phyloP scores from a whole-genome alignment of 2,113 vertebrate species.

The Erythrocercus mccallii region DNA sequence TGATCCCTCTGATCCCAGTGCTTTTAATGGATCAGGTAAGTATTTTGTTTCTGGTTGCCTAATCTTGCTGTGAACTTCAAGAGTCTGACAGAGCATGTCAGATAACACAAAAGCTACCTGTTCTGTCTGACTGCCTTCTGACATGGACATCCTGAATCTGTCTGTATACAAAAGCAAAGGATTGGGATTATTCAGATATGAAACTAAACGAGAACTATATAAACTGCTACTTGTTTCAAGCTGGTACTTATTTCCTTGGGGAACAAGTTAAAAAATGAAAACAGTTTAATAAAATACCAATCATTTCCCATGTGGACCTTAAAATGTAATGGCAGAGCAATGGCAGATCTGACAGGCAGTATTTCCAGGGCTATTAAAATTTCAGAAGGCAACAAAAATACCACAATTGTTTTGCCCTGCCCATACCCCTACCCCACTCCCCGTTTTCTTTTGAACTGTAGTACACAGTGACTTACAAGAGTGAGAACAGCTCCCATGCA shows the following conservation, averaged over 20 bases:
- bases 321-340: neutral
- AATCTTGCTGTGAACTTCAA: neutral
- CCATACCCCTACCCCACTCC: rapidly evolving
- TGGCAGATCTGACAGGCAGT: neutral
- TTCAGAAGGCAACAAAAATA: neutral
- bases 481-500: neutral
- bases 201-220: neutral
- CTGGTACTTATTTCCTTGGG: neutral
- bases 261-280: neutral
- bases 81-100: neutral
- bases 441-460: neutral
- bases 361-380: neutral
- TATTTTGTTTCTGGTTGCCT: neutral
- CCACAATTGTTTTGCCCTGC: neutral
- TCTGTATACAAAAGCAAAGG: neutral
- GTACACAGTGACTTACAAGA: neutral
- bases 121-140: neutral
- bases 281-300: neutral
- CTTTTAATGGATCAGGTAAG: conserved; percentile 7
- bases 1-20: neutral
- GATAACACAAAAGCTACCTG: neutral
- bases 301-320: neutral
- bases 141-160: neutral
- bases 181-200: neutral
- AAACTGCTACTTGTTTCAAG: neutral